A percentile compares a stretch with the other conserved stretches of the same genome.
Conservation (phyloP, 2,888 invertebrate species). For the Acanthosoma haemorrhoidale region DNA sequence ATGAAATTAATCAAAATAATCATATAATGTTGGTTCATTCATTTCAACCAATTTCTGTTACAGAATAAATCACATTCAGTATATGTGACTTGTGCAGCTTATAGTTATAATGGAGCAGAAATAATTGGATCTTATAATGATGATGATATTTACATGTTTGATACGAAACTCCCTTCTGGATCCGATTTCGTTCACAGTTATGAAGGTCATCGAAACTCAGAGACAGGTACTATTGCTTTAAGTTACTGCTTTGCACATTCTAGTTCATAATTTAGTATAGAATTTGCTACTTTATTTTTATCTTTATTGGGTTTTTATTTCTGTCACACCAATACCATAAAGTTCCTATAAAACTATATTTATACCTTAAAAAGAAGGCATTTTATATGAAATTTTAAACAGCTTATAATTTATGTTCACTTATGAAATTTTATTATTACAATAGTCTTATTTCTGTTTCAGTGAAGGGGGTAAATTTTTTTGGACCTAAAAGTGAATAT, state of each 20-base stretch:
- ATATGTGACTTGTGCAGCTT: constrained; percentile 84
- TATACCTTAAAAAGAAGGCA: no score
- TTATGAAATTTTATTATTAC: no score
- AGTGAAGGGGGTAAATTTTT: constrained; percentile 90
- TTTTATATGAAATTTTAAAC: no score
- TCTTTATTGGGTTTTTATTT: no score
- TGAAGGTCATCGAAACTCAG: constrained; percentile 64
- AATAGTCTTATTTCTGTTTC: constrained; percentile 41
- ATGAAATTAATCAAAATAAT: not conserved
- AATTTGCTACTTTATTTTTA: no score
- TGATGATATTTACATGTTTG: constrained; percentile 85
- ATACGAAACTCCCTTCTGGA: constrained; percentile 54
- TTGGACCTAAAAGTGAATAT: constrained; percentile 84
- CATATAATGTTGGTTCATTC: not conserved
- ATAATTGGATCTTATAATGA: constrained; percentile 91
- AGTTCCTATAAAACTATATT: no score
- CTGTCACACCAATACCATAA: no score
- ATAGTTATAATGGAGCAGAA: constrained; percentile 85
- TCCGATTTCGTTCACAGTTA: constrained; percentile 53
- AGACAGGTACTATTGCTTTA: constrained; percentile 60
- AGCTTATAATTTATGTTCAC: no score
- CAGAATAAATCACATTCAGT: constrained; percentile 35
- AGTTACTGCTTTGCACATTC: no score
- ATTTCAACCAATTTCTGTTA: not conserved
- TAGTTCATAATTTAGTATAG: no score